phyloP scores from a whole-genome alignment of 2,797 vertebrate species.

The Gallinago solitaria region DNA sequence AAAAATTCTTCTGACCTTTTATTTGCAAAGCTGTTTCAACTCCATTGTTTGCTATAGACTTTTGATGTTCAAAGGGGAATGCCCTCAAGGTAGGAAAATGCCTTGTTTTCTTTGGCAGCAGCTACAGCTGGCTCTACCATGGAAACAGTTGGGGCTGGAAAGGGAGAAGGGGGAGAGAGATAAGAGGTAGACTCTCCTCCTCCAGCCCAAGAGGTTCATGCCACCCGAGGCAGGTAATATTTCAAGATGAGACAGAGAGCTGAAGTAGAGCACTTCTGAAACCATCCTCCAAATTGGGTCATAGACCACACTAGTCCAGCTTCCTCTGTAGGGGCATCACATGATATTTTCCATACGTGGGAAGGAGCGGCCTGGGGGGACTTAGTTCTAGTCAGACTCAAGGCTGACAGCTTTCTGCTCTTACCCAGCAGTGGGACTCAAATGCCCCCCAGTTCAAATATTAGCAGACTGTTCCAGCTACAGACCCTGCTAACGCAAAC shows the following conservation, averaged over 20 bases:
- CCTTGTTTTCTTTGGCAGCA: slow-evolving; percentile 64
- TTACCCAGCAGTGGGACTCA: background rate
- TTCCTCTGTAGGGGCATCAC: background rate
- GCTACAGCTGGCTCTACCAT: background rate
- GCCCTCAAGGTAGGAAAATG: slow-evolving; percentile 65
- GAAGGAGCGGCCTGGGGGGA: background rate
- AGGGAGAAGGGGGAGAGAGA: background rate
- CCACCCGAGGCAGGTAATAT: background rate
- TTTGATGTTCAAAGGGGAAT: slow-evolving; percentile 69
- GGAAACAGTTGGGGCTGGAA: slow-evolving; percentile 22
- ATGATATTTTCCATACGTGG: background rate
- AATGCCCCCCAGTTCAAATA: background rate
- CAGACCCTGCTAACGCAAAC: background rate
- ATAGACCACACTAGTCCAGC: background rate
- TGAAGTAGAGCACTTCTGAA: background rate
- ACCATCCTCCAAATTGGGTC: background rate
- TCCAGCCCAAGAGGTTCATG: background rate
- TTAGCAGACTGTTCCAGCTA: background rate
- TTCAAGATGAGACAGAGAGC: background rate
- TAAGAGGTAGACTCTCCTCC: slow-evolving; percentile 26
- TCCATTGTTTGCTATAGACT: slow-evolving; percentile 59
- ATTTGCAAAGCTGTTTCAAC: slow-evolving; percentile 57
- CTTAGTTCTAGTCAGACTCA: background rate
- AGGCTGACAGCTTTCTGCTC: background rate
- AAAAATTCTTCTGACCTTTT: slow-evolving; percentile 60